These are phyloP conservation scores for Aurelia coerulea DNA, from an alignment of 30 jellyfish, hydroid and myxozoan genomes.

Conservation along the genomic window DNA sequence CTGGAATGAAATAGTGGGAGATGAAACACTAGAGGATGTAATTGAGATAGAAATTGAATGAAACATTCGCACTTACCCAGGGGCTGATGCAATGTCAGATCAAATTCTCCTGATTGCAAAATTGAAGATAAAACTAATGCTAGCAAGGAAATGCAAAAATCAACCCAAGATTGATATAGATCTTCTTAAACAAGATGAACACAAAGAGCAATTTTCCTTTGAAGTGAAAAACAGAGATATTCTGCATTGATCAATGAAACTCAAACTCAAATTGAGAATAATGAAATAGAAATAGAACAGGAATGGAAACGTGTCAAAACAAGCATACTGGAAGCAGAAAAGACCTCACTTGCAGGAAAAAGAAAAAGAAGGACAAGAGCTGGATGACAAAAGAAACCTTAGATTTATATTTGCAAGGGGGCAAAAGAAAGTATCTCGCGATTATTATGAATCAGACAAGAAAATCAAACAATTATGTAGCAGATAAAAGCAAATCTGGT, in stretches of 20 bases:
- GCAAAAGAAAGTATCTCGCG: background rate
- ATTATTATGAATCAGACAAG: background rate
- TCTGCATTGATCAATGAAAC: too few relatives aligned
- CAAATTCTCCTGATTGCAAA: slow-evolving; percentile 1
- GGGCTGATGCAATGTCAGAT: slow-evolving; percentile 1
- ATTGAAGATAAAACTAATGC: background rate
- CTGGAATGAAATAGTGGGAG: slow-evolving; percentile 6
- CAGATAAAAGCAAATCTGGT: too few relatives aligned
- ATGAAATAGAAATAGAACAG: too few relatives aligned
- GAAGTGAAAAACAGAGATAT: too few relatives aligned
- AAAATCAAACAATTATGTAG: too few relatives aligned
- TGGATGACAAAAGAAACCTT: background rate
- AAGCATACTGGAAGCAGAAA: too few relatives aligned
- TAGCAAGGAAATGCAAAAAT: background rate
- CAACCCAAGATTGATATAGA: too few relatives aligned
- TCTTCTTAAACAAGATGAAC: too few relatives aligned
- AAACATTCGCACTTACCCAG: background rate
- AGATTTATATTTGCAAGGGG: too few relatives aligned
- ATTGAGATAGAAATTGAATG: background rate
- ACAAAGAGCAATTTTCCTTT: too few relatives aligned
- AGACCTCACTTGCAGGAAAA: background rate
- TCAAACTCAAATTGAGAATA: too few relatives aligned
- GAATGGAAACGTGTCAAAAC: too few relatives aligned
- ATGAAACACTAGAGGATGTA: background rate
- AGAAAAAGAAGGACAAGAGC: background rate